Evolutionary conservation across 2,113 vertebrate genomes (phyloP), one percentile per base, ranked within the genome.

Genomic region (Nanorana parkeri): DNA sequence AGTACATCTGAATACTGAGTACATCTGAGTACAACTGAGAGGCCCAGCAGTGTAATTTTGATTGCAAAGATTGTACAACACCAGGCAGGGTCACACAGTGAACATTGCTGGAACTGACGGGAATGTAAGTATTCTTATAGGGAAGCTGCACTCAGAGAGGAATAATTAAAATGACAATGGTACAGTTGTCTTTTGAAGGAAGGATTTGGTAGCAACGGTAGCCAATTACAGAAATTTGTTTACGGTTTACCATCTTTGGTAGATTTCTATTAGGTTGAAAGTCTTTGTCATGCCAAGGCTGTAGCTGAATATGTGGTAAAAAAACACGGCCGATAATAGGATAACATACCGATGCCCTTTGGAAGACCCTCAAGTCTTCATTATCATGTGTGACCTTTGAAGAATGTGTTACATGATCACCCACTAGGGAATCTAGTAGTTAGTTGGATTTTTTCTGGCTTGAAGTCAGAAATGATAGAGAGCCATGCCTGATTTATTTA

Each of bases 331-430:
- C 21, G 60, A 78, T 78, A 67, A 56, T 68, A 29, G 20, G 67
- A 58, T 58, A 75, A 47, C 28, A 67, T 21, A 21, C 21, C n/a
- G 10, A 6, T 41, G 71, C 23, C 41, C 80, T 76, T 68, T 68
- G 29, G 72, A 23, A 83, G 26, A 54, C 51, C 69, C 41, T 55
- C 3, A 47, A 67, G n/a, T 32, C 19, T 32, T 67, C 21, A 15
- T 75, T 76, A 68, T 83, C 21, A 15, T 83, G 16, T 52, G 23
- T 84, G 83, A 80, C 77, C 83, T 76, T 17, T 60, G 52, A 29
- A 79, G 80, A 85, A 85, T 82, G 76, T 68, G 84, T 23, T 77
- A 84, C 26, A 16, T 26, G 68, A 85, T 74, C 78, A 21, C 29
- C 61, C 54, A 8, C 72, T 60, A 23, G 52, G 51, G 51, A 68